Evolutionary conservation across 2,113 vertebrate genomes (phyloP).

Genomic region (Salvelinus fontinalis): DNA sequence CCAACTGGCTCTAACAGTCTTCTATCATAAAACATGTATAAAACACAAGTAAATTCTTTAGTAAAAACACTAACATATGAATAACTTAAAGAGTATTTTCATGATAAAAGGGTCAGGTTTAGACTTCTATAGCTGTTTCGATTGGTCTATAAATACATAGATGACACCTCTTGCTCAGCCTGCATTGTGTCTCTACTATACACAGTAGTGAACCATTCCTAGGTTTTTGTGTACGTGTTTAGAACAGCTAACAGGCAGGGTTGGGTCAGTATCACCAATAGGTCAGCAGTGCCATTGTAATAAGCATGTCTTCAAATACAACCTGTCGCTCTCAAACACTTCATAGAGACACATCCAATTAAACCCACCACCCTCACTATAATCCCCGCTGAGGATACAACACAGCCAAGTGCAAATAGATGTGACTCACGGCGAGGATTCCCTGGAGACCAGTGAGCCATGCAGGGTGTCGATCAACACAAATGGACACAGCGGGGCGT

Average conservation of each 20-base stretch:
- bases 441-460: constrained; percentile 60
- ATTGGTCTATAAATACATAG: neutral
- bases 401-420: constrained; percentile 62
- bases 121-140: neutral
- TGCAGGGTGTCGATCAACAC: constrained; percentile 71
- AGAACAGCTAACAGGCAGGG: too few species aligned
- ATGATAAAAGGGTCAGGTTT: neutral
- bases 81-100: neutral
- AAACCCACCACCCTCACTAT: neutral
- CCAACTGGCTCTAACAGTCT: too few species aligned
- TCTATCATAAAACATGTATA: neutral
- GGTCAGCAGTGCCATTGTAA: too few species aligned
- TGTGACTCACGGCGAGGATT: constrained; percentile 48
- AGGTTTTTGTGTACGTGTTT: too few species aligned
- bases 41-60: too few species aligned
- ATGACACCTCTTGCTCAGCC: neutral
- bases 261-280: too few species aligned
- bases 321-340: too few species aligned
- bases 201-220: neutral
- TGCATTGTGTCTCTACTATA: neutral
- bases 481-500: constrained; percentile 49
- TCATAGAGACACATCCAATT: too few species aligned
- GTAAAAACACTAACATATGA: too few species aligned
- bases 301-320: too few species aligned
- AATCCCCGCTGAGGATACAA: neutral